These are phyloP conservation scores for Nymphalis urticae DNA, from an alignment of 2,888 invertebrate genomes.

Conservation along the genomic window DNA sequence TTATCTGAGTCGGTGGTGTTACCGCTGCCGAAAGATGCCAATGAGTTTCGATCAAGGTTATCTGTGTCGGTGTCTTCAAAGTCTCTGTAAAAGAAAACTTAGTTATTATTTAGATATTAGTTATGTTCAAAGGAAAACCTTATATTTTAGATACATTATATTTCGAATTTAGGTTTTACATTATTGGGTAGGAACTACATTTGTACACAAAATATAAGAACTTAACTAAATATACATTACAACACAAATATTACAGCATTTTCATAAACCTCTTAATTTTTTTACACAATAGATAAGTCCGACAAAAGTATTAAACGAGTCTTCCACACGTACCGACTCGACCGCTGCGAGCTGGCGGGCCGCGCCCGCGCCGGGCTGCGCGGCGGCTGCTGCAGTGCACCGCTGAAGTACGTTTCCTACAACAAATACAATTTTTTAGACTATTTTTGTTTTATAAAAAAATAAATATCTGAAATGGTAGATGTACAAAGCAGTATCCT, in stretches of 20 bases:
- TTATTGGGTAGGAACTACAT: no score
- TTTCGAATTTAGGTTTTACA: no score
- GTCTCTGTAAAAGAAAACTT: slow-evolving; percentile 82
- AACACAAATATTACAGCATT: no score
- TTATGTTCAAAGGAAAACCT: neutral
- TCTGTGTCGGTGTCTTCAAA: slow-evolving; percentile 94
- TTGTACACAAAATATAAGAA: no score
- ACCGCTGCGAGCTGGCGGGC: slow-evolving; percentile 86
- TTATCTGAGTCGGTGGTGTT: slow-evolving; percentile 97
- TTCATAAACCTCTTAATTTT: no score
- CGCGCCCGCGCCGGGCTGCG: slow-evolving; percentile 91
- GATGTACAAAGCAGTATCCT: no score
- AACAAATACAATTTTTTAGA: slow-evolving; percentile 18
- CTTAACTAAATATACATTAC: no score
- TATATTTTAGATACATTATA: no score
- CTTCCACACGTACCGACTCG: slow-evolving; percentile 83
- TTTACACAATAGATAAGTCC: no score
- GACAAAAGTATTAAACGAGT: neutral
- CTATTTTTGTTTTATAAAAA: neutral
- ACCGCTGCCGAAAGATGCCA: slow-evolving; percentile 95
- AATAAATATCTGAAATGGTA: no score
- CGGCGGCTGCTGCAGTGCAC: slow-evolving; percentile 87
- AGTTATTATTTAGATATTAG: neutral
- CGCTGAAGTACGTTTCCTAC: slow-evolving; percentile 95
- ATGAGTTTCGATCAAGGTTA: slow-evolving; percentile 91